phyloP scores from a whole-genome alignment of 1,140 invertebrate species.

The Aplysia californica region DNA sequence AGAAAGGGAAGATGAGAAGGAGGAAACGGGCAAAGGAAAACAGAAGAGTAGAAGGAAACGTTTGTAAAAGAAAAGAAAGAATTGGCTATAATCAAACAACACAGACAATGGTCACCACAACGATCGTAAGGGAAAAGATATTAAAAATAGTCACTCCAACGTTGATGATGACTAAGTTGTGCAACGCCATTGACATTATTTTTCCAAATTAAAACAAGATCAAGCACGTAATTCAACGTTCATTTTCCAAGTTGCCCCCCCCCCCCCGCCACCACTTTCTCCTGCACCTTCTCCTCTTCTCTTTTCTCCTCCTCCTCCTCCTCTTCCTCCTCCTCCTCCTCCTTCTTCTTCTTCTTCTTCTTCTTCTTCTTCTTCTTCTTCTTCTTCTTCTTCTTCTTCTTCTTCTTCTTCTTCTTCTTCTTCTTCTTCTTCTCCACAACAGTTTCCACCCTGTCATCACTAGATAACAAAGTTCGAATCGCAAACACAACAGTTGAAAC shows the following conservation, averaged over 20 bases:
- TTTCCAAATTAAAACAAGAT: background rate
- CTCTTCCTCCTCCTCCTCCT: background rate
- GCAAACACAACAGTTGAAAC: too few relatives aligned
- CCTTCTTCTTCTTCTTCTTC: background rate
- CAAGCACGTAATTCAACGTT: background rate
- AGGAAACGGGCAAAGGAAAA: background rate
- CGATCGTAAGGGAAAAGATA: background rate
- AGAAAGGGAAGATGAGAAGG: too few relatives aligned
- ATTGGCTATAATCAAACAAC: background rate
- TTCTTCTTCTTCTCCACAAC: conserved; percentile 13
- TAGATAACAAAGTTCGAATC: too few relatives aligned
- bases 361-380: conserved; percentile 15
- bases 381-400: conserved; percentile 15
- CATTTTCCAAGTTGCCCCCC: background rate
- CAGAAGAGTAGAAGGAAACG: background rate
- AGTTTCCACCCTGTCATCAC: too few relatives aligned
- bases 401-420: conserved; percentile 15
- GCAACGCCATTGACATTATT: too few relatives aligned
- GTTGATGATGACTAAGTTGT: too few relatives aligned
- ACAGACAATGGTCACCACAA: background rate
- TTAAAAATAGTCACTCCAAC: background rate
- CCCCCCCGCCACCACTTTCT: background rate
- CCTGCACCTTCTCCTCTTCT: conserved; percentile 3
- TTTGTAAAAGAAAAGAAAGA: background rate
- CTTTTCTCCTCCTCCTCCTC: background rate